A percentile compares a stretch with the other conserved stretches of the same genome.
Conservation (phyloP, 2,888 invertebrate genomes). For the Ethmia dodecea region DNA sequence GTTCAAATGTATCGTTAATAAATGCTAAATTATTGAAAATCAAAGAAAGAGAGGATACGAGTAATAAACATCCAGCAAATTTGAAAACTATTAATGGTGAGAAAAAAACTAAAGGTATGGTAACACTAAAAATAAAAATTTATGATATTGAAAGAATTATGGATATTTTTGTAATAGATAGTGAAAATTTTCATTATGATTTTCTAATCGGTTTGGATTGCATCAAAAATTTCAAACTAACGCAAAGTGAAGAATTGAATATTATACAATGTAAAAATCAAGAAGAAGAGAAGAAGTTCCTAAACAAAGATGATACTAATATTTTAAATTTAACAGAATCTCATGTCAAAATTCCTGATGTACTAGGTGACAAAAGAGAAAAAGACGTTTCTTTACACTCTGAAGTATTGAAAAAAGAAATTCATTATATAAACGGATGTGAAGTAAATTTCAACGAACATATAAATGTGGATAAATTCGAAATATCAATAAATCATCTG, state of each 20-base stretch:
- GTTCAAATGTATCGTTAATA: constrained; percentile 26
- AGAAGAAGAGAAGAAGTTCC: too few relatives aligned
- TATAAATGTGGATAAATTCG: constrained; percentile 11
- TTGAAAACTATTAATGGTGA: constrained; percentile 18
- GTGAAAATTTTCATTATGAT: constrained; percentile 17
- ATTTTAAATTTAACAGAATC: too few relatives aligned
- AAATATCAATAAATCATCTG: constrained; percentile 13
- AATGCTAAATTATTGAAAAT: constrained; percentile 23
- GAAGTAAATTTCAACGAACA: neutral
- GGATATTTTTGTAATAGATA: constrained; percentile 18
- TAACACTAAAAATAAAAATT: constrained; percentile 15
- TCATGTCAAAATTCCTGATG: too few relatives aligned
- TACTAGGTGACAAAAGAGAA: too few relatives aligned
- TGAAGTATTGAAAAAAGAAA: too few relatives aligned
- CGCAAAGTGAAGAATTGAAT: constrained; percentile 15
- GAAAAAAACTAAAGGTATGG: constrained; percentile 13
- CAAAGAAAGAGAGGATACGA: constrained; percentile 7
- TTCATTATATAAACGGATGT: too few relatives aligned
- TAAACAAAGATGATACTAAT: too few relatives aligned
- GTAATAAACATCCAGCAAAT: constrained; percentile 6
- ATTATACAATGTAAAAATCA: constrained; percentile 15
- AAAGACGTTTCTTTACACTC: too few relatives aligned
- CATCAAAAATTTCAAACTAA: constrained; percentile 17
- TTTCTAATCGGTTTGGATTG: constrained; percentile 16
- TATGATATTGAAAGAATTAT: constrained; percentile 17